A percentile compares a stretch with the other conserved stretches of the same genome.
phyloP scores from a whole-genome alignment of 2,113 vertebrate genomes.

The Megaceryle torquata region DNA sequence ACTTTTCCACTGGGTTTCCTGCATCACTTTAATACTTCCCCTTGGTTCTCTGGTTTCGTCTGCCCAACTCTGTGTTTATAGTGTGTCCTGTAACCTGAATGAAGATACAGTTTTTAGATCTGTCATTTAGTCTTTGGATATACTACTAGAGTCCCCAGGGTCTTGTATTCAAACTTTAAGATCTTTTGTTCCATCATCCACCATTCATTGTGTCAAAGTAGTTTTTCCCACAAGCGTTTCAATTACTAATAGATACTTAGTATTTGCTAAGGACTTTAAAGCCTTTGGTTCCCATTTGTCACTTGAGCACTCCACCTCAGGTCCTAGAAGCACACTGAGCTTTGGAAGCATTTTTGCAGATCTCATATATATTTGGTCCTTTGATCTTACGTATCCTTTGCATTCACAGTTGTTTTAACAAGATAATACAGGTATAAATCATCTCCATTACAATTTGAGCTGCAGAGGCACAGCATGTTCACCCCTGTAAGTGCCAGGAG shows the following conservation, averaged over 20 bases:
- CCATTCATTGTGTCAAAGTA: slow-evolving; percentile 3
- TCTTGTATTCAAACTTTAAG: slow-evolving; percentile 20
- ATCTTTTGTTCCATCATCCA: slow-evolving; percentile 10
- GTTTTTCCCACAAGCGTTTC: slow-evolving; percentile 8
- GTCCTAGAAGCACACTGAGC: not conserved
- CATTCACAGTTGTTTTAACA: slow-evolving; percentile 15
- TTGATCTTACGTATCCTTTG: slow-evolving; percentile 24
- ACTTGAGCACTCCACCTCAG: slow-evolving; percentile 2
- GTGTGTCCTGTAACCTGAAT: not conserved
- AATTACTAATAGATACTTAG: not conserved
- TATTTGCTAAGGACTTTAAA: slow-evolving; percentile 28
- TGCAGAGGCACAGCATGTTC: not conserved
- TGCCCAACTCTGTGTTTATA: slow-evolving; percentile 18
- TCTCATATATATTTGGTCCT: not conserved
- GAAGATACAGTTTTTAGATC: slow-evolving; percentile 35
- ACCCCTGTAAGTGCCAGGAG: not conserved
- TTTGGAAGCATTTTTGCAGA: slow-evolving; percentile 41
- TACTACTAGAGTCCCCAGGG: not conserved
- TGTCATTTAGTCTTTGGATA: slow-evolving; percentile 10
- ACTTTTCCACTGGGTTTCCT: slow-evolving; percentile 63
- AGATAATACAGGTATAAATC: slow-evolving; percentile 28
- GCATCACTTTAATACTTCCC: slow-evolving; percentile 34
- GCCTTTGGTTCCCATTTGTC: slow-evolving; percentile 17
- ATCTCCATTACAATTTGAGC: not conserved
- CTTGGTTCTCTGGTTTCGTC: slow-evolving; percentile 46